Evolutionary conservation across 2,888 invertebrate species (phyloP).

Genomic region (Microdon myrmicae): DNA sequence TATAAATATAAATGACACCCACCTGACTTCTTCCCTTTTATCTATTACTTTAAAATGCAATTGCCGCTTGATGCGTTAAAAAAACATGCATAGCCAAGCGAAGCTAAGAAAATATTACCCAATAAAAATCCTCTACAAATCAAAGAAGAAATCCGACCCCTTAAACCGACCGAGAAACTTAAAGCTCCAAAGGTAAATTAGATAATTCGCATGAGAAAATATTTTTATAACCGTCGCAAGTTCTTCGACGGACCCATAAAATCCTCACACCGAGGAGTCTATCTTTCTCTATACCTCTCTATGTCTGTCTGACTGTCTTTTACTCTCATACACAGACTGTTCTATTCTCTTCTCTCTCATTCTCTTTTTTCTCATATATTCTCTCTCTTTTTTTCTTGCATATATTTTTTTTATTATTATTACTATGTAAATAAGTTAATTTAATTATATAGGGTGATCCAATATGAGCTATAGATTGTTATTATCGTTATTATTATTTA

Average conservation of each 20-base stretch:
- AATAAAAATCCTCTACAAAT: conserved; percentile 69
- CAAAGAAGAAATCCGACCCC: conserved; percentile 73
- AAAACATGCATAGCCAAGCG: conserved; percentile 54
- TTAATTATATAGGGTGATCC: no score
- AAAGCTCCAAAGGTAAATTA: conserved; percentile 61
- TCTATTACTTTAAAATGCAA: no score
- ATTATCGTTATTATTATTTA: no score
- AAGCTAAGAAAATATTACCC: conserved; percentile 58
- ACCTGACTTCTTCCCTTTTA: no score
- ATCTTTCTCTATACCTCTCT: conserved; percentile 7
- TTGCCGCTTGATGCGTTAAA: no score
- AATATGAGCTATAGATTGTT: no score
- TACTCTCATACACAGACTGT: conserved; percentile 2
- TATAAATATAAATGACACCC: no score
- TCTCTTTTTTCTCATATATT: neutral
- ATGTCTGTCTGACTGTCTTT: conserved; percentile 14
- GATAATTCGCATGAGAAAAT: no score
- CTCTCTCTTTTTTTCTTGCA: neutral
- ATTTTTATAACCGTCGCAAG: no score
- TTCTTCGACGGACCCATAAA: no score
- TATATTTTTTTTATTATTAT: no score
- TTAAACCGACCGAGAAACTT: conserved; percentile 68
- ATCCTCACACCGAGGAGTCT: neutral
- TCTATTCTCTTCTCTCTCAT: neutral
- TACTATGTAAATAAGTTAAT: no score